Evolutionary conservation across 2,113 vertebrate species (phyloP), one percentile per base, ranked within the genome.

Genomic region (Agapornis roseicollis): DNA sequence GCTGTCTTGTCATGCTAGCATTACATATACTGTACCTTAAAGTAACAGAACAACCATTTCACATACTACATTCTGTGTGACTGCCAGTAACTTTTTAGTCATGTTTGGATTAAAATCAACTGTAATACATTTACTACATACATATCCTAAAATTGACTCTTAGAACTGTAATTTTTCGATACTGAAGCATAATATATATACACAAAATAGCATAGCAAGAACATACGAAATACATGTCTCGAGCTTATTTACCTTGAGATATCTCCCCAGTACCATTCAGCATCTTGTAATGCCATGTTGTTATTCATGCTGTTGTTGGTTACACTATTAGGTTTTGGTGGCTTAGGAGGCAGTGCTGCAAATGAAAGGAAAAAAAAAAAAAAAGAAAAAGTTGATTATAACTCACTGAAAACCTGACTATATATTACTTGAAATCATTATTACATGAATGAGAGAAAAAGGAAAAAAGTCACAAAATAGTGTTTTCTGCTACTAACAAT

Each of bases 241-340:
- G 55, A 95, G 29, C 7, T 89, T 64, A 72, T 97, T 98, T 98
- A 98, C 98, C 99, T 99, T 65, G 99, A 99, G 98, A 99, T 99
- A 97, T 99, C 99, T 49, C 99, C 99, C 99, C 99, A 99, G 99
- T 99, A 99, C 99, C 99, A 99, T 96, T 99, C 99, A 49, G 99
- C 99, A 84, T 99, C 99, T 97, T 99, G 99, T 79, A 99, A 98
- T 97, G 99, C 99, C 99, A 99, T 99, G 97, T 98, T 99, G 98
- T 99, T 99, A 98, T 99, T 99, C 98, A 99, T 99, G 97, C 99
- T 98, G 98, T 99, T 99, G 98, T 99, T 99, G 97, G 98, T 98
- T 97, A 98, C 98, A 80, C 99, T 95, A 66, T 98, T 97, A 96
- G 99, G 98, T 95, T 99, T 99, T 19, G 99, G 99, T 94, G 99